These are phyloP conservation scores for Lipotes vexillifer DNA, from an alignment of 2,113 vertebrate genomes.

Conservation along the genomic window DNA sequence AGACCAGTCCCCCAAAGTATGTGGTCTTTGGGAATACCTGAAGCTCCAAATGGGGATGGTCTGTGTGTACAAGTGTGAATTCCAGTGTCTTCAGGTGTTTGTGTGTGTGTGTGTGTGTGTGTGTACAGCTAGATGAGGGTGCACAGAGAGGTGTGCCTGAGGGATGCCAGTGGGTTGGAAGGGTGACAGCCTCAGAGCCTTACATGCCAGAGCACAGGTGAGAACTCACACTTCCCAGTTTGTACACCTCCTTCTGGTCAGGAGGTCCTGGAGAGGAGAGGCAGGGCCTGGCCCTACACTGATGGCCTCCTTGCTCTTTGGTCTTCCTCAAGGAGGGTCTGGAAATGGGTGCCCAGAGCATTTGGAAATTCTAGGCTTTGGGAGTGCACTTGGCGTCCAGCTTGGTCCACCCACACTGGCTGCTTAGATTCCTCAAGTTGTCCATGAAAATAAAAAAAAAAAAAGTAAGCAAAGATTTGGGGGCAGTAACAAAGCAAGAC, in stretches of 20 bases:
- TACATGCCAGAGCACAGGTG: no score
- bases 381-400: background rate
- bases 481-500: background rate
- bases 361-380: background rate
- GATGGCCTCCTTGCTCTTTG: background rate
- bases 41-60: background rate
- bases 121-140: background rate
- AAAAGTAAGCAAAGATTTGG: background rate
- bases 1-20: background rate
- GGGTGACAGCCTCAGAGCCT: background rate
- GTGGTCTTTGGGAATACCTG: background rate
- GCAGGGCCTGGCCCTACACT: no score
- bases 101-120: background rate
- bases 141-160: background rate
- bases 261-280: background rate
- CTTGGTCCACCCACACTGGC: no score
- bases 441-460: background rate
- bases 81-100: background rate
- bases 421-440: background rate
- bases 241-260: background rate
- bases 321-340: background rate
- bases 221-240: background rate
- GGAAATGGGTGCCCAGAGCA: background rate
- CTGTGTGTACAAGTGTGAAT: background rate
- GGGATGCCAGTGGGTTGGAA: background rate